phyloP scores from a whole-genome alignment of 2,888 invertebrate species.

The Ctena decussata region DNA sequence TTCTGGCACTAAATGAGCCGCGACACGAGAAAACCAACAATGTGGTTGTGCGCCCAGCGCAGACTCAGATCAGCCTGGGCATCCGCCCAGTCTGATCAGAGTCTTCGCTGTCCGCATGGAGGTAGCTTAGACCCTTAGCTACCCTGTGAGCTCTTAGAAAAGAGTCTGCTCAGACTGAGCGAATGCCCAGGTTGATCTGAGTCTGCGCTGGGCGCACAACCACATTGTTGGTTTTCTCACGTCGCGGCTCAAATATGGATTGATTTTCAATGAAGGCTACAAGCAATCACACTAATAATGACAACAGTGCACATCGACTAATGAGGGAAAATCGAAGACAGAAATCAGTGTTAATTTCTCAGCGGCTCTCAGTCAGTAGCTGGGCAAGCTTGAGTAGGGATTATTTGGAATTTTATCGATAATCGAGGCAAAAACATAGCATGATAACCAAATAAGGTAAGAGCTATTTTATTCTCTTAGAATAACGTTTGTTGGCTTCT shows the following conservation, averaged over 20 bases:
- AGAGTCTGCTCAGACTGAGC: no score
- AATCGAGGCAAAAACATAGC: background rate
- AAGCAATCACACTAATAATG: background rate
- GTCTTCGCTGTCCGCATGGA: no score
- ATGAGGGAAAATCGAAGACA: background rate
- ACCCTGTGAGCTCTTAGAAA: no score
- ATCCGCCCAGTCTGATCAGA: no score
- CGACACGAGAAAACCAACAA: no score
- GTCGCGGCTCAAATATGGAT: background rate
- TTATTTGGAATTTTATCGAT: background rate
- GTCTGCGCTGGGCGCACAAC: no score
- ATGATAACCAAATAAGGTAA: background rate
- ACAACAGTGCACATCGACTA: background rate
- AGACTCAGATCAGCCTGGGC: no score
- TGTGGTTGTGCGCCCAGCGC: no score
- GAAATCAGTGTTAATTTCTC: conserved; percentile 1
- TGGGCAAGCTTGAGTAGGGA: background rate
- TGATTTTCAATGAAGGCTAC: background rate
- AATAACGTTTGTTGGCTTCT: background rate
- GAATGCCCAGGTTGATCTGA: no score
- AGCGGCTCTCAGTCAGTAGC: background rate
- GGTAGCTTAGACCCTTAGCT: no score
- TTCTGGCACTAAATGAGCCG: no score
- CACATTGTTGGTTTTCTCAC: no score
- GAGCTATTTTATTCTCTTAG: background rate